Conservation (phyloP, 2,113 vertebrate species). For the Chloebia gouldiae region DNA sequence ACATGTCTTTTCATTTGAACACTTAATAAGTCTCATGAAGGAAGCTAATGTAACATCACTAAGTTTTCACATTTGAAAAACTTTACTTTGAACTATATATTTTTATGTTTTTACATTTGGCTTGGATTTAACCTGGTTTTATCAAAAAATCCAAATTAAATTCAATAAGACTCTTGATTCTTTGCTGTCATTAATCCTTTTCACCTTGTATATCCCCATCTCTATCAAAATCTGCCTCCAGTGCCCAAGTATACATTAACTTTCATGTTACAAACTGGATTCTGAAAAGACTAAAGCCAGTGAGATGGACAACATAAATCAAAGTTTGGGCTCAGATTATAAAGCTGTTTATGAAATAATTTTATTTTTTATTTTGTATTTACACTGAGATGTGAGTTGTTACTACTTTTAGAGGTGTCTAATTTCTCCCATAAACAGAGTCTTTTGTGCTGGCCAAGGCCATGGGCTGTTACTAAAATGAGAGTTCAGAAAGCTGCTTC, state of each 20-base stretch:
- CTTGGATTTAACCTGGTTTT: not conserved
- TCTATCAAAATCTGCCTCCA: not conserved
- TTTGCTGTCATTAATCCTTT: not conserved
- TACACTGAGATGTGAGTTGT: fast-evolving
- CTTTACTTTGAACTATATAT: not conserved
- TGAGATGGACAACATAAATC: not conserved
- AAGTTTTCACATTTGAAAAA: not conserved
- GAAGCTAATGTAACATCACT: not conserved
- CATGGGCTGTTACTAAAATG: not conserved
- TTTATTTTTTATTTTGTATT: not conserved
- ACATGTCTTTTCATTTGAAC: not conserved
- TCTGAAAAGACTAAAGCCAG: not conserved
- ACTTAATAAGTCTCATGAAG: not conserved
- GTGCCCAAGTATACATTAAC: not conserved
- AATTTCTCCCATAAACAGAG: not conserved
- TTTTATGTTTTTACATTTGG: not conserved
- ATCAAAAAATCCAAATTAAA: not conserved
- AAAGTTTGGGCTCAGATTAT: not conserved
- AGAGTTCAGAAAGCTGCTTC: not conserved
- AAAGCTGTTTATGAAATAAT: not conserved
- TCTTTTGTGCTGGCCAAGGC: not conserved
- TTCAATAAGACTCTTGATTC: not conserved
- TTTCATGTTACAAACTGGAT: not conserved
- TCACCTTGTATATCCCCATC: not conserved
- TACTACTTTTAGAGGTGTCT: not conserved